phyloP scores from a whole-genome alignment of 2,113 vertebrate species.

The Mormyrus iriodes region DNA sequence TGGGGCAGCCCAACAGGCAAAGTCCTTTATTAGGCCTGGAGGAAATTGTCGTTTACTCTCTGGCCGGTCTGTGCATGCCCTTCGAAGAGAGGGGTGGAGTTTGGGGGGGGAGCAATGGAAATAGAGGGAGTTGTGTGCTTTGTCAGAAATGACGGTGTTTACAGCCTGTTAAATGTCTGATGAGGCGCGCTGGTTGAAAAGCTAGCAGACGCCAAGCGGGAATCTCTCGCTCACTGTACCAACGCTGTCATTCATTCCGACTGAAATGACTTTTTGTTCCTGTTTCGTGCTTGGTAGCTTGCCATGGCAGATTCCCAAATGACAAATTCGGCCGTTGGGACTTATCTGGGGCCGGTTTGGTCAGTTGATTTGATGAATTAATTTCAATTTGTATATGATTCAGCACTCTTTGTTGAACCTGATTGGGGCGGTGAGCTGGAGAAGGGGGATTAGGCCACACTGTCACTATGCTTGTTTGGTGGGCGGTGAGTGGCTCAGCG shows the following conservation, averaged over 20 bases:
- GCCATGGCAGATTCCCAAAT: not conserved
- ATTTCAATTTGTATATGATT: not conserved
- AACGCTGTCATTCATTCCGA: not conserved
- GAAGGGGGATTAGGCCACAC: not conserved
- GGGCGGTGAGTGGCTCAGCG: not conserved
- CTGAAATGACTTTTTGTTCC: not conserved
- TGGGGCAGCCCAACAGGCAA: not conserved
- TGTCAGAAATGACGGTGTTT: not conserved
- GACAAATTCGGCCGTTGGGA: not conserved
- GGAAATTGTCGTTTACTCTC: constrained; percentile 18
- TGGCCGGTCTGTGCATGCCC: not conserved
- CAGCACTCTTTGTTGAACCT: not conserved
- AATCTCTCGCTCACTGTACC: not conserved
- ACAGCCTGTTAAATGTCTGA: not conserved
- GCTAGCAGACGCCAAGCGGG: not conserved
- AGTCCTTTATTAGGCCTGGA: constrained; percentile 10
- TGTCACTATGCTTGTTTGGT: not conserved
- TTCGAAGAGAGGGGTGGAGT: not conserved
- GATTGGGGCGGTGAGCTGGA: not conserved
- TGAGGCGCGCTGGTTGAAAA: not conserved
- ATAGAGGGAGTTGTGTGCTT: not conserved
- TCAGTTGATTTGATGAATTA: constrained; percentile 8
- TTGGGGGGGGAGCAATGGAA: not conserved
- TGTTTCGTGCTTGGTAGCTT: not conserved
- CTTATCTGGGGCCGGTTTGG: not conserved